Evolutionary conservation across 2,113 vertebrate species (phyloP).

Genomic region (Chionomys nivalis): DNA sequence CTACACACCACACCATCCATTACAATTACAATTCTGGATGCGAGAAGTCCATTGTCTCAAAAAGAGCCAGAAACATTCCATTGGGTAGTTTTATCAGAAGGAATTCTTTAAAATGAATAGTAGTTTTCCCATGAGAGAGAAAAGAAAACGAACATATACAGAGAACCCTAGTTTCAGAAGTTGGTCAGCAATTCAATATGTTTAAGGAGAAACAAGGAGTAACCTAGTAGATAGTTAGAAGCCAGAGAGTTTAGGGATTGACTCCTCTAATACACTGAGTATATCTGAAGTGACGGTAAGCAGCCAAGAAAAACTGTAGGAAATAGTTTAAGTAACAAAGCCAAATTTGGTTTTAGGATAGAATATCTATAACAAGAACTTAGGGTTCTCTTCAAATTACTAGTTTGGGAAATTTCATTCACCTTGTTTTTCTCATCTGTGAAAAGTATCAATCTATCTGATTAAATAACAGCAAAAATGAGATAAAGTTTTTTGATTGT

Average conservation of each 20-base stretch:
- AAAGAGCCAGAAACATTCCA: neutral
- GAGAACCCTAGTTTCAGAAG: neutral
- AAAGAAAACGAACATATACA: neutral
- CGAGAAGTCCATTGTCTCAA: neutral
- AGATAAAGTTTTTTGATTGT: neutral
- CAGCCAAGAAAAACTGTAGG: neutral
- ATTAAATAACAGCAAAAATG: neutral
- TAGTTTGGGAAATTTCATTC: neutral
- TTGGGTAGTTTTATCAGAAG: neutral
- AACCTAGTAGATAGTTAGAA: rapidly evolving
- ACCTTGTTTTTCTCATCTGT: neutral
- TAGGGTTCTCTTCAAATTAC: neutral
- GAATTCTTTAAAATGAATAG: neutral
- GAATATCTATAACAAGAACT: no score
- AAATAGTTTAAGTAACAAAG: neutral
- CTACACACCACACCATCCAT: no score
- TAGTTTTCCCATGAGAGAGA: neutral
- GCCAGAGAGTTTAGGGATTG: neutral
- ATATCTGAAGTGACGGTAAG: neutral
- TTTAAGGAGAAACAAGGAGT: neutral
- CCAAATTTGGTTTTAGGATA: neutral
- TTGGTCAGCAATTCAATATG: neutral
- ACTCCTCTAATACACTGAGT: rapidly evolving
- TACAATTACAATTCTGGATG: neutral
- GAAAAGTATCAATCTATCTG: neutral